Base-by-base conservation (phyloP, 2,113 vertebrate genomes). In the Hypanus sabinus region DNA sequence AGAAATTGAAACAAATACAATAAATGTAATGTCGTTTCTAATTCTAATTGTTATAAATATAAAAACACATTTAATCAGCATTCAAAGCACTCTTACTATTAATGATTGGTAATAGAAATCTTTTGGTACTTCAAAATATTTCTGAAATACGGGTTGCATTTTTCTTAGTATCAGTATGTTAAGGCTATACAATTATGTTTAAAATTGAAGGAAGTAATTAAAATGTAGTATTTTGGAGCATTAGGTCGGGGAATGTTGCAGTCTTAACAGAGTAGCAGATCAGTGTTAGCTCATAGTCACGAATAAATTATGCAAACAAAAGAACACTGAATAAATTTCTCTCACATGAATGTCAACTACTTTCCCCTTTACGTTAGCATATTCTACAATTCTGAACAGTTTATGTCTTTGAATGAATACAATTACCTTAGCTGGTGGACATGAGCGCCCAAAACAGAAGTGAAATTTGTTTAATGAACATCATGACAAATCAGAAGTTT, bases 231-330 rank as follows among this genome's bases (percentile, higher is more conserved):
- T 33, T 62, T 65, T 88, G 6, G 60, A 88, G 85, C 12, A n/a
- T 62, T 87, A 87, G n/a, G 22, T 62, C 30, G 62, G 57, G 85
- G 60, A 90, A 68, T 62, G 18, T 90, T n/a, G n/a, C 60, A 65
- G n/a, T 33, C n/a, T 33, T 27, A 65, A 18, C 60, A 65, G 30
- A 90, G 60, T 2, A 90, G 33, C 85, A 65, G 65, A 65, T 60
- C 55, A 60, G n/a, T 65, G 60, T n/a, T 16, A 90, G 16, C 30
- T 20, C 85, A 90, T 9, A 22, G 6, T 8, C 85, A 33, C 33
- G 30, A 90, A 90, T 90, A 90, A 90, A 90, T 90, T 68, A 90
- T 90, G 85, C 85, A 90, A 65, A 90, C n/a, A 90, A 65, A 33
- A 10, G 85, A 90, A 90, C 60, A 68, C 30, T 90, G 60, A 68